These are phyloP conservation scores for Puntigrus tetrazona DNA, from an alignment of 2,113 vertebrate species.

Conservation along the genomic window DNA sequence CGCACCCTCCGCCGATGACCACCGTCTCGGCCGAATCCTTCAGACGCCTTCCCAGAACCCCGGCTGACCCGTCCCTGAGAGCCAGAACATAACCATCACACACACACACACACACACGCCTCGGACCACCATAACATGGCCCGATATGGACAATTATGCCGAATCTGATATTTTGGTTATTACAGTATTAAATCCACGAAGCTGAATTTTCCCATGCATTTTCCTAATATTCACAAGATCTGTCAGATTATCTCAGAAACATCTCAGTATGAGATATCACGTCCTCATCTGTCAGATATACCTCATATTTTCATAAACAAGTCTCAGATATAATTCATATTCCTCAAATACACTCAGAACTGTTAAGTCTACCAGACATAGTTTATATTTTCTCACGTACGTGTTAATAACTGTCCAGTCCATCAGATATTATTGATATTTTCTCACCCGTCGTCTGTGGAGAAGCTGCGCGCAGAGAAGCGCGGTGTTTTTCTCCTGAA, in stretches of 20 bases:
- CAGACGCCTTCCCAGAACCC: conserved; percentile 74
- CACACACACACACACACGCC: not conserved
- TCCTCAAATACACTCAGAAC: not conserved
- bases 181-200: too few species aligned
- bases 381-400: not conserved
- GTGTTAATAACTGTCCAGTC: too few species aligned
- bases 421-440: not conserved
- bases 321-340: not conserved
- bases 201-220: not conserved
- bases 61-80: conserved; percentile 56
- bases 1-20: conserved; percentile 91
- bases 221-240: too few species aligned
- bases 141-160: too few species aligned
- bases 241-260: not conserved
- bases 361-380: not conserved
- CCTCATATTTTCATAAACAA: not conserved
- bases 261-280: not conserved
- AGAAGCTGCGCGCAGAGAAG: not conserved
- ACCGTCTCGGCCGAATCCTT: conserved; percentile 90
- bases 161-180: not conserved
- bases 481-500: not conserved
- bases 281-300: not conserved
- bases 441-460: not conserved
- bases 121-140: too few species aligned
- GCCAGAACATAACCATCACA: not conserved